phyloP scores from a whole-genome alignment of 2,797 vertebrate species.

The Cheirogaleus major region DNA sequence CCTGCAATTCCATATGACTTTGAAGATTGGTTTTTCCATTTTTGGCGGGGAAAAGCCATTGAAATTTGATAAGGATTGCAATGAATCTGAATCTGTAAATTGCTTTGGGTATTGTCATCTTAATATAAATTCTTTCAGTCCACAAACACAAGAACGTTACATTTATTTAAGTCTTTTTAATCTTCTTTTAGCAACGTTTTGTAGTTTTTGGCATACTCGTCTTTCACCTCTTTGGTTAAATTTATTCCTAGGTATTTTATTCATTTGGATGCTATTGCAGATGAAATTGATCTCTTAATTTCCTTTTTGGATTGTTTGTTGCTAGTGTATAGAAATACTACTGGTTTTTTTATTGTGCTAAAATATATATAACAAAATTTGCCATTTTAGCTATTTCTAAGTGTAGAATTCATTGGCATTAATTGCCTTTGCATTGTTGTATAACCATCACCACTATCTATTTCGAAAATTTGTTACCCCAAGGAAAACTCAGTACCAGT shows the following conservation, averaged over 20 bases:
- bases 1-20: neutral
- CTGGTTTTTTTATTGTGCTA: neutral
- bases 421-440: neutral
- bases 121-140: neutral
- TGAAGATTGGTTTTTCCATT: neutral
- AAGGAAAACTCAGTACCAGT: neutral
- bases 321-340: neutral
- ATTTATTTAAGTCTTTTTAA: neutral
- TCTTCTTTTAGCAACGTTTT: neutral
- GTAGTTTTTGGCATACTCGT: neutral
- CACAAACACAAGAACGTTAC: neutral
- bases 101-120: neutral
- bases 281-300: neutral
- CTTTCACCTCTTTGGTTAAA: neutral
- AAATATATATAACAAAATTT: neutral
- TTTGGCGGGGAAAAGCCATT: neutral
- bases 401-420: neutral
- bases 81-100: neutral
- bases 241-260: constrained; percentile 9
- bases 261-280: neutral
- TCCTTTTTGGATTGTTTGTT: neutral
- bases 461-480: neutral
- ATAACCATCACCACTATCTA: neutral
- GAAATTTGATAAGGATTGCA: neutral
- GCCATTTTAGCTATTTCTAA: neutral